Evolutionary conservation across 2,888 invertebrate species (phyloP).

Genomic region (Cenopis cana): DNA sequence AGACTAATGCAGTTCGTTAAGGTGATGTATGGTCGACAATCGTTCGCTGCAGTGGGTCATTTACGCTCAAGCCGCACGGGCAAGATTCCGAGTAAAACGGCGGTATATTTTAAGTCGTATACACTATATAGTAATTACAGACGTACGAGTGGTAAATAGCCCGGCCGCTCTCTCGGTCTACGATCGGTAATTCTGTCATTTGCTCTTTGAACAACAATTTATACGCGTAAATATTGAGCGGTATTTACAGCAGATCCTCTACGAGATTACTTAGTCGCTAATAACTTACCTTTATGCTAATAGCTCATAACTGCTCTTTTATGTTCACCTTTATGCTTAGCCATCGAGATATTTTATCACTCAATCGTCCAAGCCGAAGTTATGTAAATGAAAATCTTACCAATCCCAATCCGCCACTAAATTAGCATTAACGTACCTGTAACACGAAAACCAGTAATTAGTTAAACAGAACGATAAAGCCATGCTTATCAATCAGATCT

Average conservation of each 20-base stretch:
- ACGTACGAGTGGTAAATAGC: slow-evolving; percentile 79
- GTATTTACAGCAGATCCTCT: slow-evolving; percentile 62
- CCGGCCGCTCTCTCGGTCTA: slow-evolving; percentile 61
- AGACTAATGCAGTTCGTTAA: slow-evolving; percentile 45
- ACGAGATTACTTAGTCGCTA: slow-evolving; percentile 61
- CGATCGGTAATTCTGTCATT: slow-evolving; percentile 72
- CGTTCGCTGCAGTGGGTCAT: slow-evolving; percentile 56
- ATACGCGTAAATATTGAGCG: slow-evolving; percentile 68
- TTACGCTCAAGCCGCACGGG: slow-evolving; percentile 58
- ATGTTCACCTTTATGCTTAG: slow-evolving; percentile 30
- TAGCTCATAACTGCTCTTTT: slow-evolving; percentile 57
- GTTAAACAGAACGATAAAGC: slow-evolving; percentile 43
- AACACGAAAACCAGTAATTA: slow-evolving; percentile 52
- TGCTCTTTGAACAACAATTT: slow-evolving; percentile 69
- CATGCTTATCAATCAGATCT: slow-evolving; percentile 45
- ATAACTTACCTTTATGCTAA: slow-evolving; percentile 66
- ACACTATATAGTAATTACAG: slow-evolving; percentile 78
- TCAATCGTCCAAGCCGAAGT: slow-evolving; percentile 45
- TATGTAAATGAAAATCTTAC: slow-evolving; percentile 60
- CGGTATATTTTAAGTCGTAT: slow-evolving; percentile 75
- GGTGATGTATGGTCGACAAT: slow-evolving; percentile 63
- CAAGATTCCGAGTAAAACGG: slow-evolving; percentile 69
- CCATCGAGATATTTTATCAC: slow-evolving; percentile 39
- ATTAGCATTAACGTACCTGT: slow-evolving; percentile 56
- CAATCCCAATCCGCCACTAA: slow-evolving; percentile 55